Base-by-base conservation (phyloP, 2,797 vertebrate species). In the Protonibea diacanthus region DNA sequence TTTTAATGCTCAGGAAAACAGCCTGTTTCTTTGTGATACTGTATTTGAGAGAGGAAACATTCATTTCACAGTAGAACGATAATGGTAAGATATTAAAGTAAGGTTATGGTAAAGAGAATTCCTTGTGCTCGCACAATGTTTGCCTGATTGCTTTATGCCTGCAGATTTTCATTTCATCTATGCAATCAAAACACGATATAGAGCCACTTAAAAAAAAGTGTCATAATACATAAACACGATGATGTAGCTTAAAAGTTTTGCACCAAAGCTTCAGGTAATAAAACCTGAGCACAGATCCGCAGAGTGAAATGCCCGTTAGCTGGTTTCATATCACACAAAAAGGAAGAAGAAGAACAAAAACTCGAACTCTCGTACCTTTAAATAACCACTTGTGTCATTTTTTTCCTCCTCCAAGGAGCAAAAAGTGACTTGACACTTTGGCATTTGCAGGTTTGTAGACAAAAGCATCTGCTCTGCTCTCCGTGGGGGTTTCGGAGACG, bases 361-460 rank as follows among this genome's bases (percentile, higher is more conserved):
- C 44, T 27, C 45, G 23, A 21, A 23, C 17, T 45, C 23, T 29
- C 8, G 1, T 51, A 6, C 29, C 70, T 76, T 42, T 73, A 52
- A 77, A 82, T 57, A 62, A 78, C 20, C 12, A 10, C 29, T 60
- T 85, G 65, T 33, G n/a, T 84, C 48, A 63, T 68, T 67, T 48
- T 64, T 25, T 42, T 49, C 7, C 0, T 1, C 13, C 59, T 82
- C 59, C 5, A 1, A 55, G 70, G 58, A 80, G 71, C 60, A 38
- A 81, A 73, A 73, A 82, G 59, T 9, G 27, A 75, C 52, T 82
- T 80, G 82, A 89, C 90, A 84, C 80, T 89, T 81, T 84, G 91
- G 66, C 79, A 92, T 93, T 91, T 93, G 12, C 78, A 55, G 71
- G 71, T 83, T 88, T 78, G 56, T 13, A 33, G 81, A 84, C 65